Base-by-base conservation (phyloP, 2,113 vertebrate genomes). In the Paraplagusia blochii region DNA sequence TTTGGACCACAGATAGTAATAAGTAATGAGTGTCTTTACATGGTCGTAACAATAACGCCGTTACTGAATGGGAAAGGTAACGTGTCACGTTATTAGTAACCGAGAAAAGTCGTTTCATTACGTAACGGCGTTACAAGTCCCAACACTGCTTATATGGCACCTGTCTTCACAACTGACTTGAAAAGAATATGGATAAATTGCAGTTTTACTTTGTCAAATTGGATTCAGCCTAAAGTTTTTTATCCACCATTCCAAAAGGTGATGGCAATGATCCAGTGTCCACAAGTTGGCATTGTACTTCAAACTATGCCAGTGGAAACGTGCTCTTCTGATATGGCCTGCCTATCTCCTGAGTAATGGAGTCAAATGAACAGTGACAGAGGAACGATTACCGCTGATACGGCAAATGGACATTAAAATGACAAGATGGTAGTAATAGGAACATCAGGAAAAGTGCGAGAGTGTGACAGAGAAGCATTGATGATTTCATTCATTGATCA, bases 331-430 rank as follows among this genome's bases (percentile, higher is more conserved):
- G 71, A 81, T 69, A 57, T 46, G 52, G 46, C 40, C 66, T 55
- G 59, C 45, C 66, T 63, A 58, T 77, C 68, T 59, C 58, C 66
- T 69, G 59, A 77, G 44, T 57, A 81, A 82, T 69, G 18, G 60
- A 75, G 70, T 72, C 46, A 74, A 77, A 84, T 80, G 72, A 80
- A 74, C 49, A 63, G 63, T 65, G 81, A 72, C 79, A 84, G 76
- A 63, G 14, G 60, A 74, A 66, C 83, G 77, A 81, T 84, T 81
- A 84, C 61, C 59, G 53, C 2, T 52, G 54, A 64, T 39, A 18
- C 64, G 70, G 63, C 72, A 73, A 74, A 78, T 66, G 22, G 60
- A 44, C 60, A 11, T 76, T 72, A 75, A 69, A 77, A 79, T 63
- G 63, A 82, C 75, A 56, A 71, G 68, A 61, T 29, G 42, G 74